These are phyloP conservation scores for Bombus breviceps DNA, from an alignment of 1,140 invertebrate species.

Conservation along the genomic window DNA sequence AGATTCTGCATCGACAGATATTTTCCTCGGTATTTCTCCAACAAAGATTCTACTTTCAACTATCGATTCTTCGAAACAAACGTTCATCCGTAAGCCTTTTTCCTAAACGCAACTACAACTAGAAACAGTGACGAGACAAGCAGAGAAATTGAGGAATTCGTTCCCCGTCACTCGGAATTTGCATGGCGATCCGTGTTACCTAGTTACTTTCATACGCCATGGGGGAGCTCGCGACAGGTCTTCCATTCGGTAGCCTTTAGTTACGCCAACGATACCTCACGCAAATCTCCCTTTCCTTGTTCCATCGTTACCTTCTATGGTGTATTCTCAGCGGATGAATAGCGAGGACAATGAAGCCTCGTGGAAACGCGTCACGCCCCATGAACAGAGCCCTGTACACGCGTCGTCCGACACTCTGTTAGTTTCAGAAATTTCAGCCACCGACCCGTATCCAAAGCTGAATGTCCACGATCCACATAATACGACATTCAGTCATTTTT, in stretches of 20 bases:
- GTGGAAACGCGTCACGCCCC: constrained; percentile 58
- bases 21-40: neutral
- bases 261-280: constrained; percentile 70
- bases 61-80: neutral
- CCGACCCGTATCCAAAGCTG: neutral
- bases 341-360: constrained; percentile 53
- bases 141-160: neutral
- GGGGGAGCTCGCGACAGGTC: constrained; percentile 49
- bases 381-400: constrained; percentile 1
- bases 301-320: constrained; percentile 28
- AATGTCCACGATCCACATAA: neutral
- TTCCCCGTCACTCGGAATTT: constrained; percentile 31
- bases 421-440: neutral
- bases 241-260: constrained; percentile 59
- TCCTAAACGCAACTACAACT: neutral
- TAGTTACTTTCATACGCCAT: constrained; percentile 11
- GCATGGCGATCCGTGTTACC: constrained; percentile 29
- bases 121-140: neutral
- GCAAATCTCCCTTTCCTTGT: constrained; percentile 47
- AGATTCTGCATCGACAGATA: neutral
- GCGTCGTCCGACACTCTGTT: neutral
- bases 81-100: neutral
- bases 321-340: constrained; percentile 39
- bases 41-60: neutral
- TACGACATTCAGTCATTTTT: neutral